Percentiles rank a stretch among this genome's conserved stretches.
Conservation (phyloP, 1,140 invertebrate species). For the Bradysia coprophila region DNA sequence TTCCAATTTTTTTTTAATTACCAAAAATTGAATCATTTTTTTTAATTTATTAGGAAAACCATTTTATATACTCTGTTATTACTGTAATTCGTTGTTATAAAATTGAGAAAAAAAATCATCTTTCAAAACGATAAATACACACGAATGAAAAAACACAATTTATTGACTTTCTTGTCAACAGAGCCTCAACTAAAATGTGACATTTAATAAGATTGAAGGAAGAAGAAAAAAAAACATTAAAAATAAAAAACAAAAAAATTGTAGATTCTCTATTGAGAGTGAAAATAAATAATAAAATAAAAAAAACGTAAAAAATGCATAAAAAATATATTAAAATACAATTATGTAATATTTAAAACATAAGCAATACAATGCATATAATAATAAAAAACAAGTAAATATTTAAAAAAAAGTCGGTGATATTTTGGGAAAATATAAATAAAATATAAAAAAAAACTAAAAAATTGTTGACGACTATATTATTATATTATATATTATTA, state of each 20-base stretch:
- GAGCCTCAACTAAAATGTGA: background rate
- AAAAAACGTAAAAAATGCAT: background rate
- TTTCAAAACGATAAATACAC: constrained; percentile 3
- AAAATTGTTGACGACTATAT: constrained; percentile 1
- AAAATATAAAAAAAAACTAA: background rate
- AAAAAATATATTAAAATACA: constrained; percentile 1
- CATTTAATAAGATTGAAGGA: constrained; percentile 2
- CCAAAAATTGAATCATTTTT: too few relatives aligned
- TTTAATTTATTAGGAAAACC: constrained; percentile 3
- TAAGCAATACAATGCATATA: constrained; percentile 2
- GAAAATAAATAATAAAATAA: background rate
- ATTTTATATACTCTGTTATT: constrained; percentile 1
- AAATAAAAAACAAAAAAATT: background rate
- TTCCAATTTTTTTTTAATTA: too few relatives aligned
- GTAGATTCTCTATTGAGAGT: background rate
- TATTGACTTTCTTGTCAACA: background rate
- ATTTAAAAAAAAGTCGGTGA: constrained; percentile 4
- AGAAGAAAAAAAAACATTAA: constrained; percentile 5
- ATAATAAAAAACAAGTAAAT: constrained; percentile 6
- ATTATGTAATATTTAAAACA: constrained; percentile 3
- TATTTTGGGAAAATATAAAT: constrained; percentile 2
- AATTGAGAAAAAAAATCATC: constrained; percentile 2
- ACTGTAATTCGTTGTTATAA: constrained; percentile 4
- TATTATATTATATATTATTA: background rate
- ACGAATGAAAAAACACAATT: constrained; percentile 1